Evolutionary conservation across 2,113 vertebrate genomes (phyloP), one percentile per base, ranked within the genome.

Genomic region (Salvelinus namaycush): DNA sequence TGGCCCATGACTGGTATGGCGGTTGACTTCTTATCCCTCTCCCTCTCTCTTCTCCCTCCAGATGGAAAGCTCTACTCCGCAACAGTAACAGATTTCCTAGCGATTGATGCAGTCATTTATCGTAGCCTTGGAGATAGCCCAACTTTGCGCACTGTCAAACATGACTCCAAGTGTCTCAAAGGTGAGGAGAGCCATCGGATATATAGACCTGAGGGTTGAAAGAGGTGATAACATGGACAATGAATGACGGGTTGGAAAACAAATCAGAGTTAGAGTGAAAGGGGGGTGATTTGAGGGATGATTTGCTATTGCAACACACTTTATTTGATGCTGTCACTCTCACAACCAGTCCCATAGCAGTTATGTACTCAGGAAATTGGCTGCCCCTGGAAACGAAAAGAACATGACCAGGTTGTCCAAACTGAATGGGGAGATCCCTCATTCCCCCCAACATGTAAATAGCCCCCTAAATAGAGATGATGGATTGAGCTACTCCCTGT

Each of bases 101-200:
- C 98, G 13, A 99, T 99, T 70, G 98, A 99, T 83, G 95, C 97
- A 2, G 97, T 99, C 89, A 99, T 99, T 91, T 99, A 99, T 89
- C 95, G 98, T 84, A 99, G 98, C 89, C 95, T 99, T 69, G 98
- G 98, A 91, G 96, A 99, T 91, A 98, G 97, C 89, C 96, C 96
- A 67, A 99, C 98, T 68, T 92, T 99, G 83, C 94, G 98, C 88
- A 99, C 97, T 65, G 98, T 99, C 89, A 99, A 99, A 91, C 97
- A 99, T n/a, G 98, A 99, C 92, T 99, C 97, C 70, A 99, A 99
- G 88, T 99, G 98, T 97, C 88, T 99, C 86, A 99, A 99, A 98
- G 98, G 98, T 99, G 91, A 94, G 91, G 75, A 51, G 1, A 64
- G 20, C n/a, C 70, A 49, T 72, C 78, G 66, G 66, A 76, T 68